Percentiles rank a stretch among this genome's conserved stretches.
Evolutionary conservation across 2,797 vertebrate species (phyloP).

Genomic region (Cichlasoma orientale): DNA sequence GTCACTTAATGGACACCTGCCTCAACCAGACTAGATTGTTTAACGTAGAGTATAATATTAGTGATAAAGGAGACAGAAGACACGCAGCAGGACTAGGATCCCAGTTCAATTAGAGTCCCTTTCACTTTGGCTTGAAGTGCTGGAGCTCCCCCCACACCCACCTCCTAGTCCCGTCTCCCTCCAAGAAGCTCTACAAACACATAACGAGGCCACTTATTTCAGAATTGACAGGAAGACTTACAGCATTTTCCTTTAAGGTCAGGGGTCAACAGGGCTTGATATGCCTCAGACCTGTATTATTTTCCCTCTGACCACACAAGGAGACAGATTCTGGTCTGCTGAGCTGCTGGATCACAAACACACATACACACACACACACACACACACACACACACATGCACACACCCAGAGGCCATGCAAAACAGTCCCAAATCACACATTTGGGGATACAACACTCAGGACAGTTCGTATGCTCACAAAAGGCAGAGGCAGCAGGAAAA

Average conservation of each 20-base stretch:
- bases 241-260: slow-evolving; percentile 70
- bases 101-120: slow-evolving; percentile 53
- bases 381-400: slow-evolving; percentile 47
- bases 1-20: slow-evolving; percentile 72
- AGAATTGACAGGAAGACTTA: slow-evolving; percentile 80
- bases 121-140: slow-evolving; percentile 76
- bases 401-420: slow-evolving; percentile 71
- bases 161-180: slow-evolving; percentile 35
- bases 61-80: slow-evolving; percentile 41
- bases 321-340: slow-evolving; percentile 50
- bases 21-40: slow-evolving; percentile 53
- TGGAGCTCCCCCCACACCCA: slow-evolving; percentile 22
- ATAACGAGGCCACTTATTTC: slow-evolving; percentile 65
- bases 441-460: slow-evolving; percentile 52
- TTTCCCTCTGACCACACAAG: slow-evolving; percentile 2
- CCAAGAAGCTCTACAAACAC: slow-evolving; percentile 54
- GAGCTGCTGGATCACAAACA: slow-evolving; percentile 56
- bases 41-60: slow-evolving; percentile 36
- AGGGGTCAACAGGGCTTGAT: slow-evolving; percentile 50
- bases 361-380: slow-evolving; percentile 32
- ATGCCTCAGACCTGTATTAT: slow-evolving; percentile 35
- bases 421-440: slow-evolving; percentile 52
- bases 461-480: slow-evolving; percentile 54
- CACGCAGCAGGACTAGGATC: slow-evolving; percentile 53
- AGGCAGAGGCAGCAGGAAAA: slow-evolving; percentile 43